Evolutionary conservation across 2,888 invertebrate genomes (phyloP), one percentile per base, ranked within the genome.

Genomic region (Drosophila picticornis): DNA sequence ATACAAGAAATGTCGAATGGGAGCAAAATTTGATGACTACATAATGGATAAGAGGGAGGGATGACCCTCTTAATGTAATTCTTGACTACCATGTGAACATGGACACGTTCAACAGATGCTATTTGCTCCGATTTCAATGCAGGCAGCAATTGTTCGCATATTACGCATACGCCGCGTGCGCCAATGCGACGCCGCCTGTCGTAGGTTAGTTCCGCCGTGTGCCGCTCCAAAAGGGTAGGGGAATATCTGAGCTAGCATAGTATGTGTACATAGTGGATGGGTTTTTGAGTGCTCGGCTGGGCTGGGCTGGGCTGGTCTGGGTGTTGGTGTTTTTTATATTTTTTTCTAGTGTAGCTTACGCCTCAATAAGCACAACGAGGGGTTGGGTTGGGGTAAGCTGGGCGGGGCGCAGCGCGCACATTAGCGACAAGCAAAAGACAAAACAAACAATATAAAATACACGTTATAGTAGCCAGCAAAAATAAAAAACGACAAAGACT

Each of bases 141-240:
- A 69, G 55, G 65, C 46, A 74, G 48, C n/a, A 53, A 61, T 48
- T 29, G 40, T 60, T 51, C 50, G 58, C 55, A 62, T 34, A 77
- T 80, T 74, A 73, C 77, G 77, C 77, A 80, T 80, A 80, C 79
- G 79, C 73, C 67, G 77, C 63, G 78, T 75, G 70, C 55, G 69
- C 75, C 81, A 81, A 79, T 58, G 66, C 59, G 56, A 48, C 50
- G 55, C 52, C 36, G 70, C 53, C 71, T 81, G 82, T 70, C 83
- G 67, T 81, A 82, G 81, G 82, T 80, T 80, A 81, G 81, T 79
- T 53, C 65, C 55, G 40, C 51, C 51, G 62, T 10, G 31, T 51
- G 36, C 31, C 51, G 69, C 55, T 62, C 43, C 62, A 66, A 36
- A 48, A 10, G 32, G 31, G n/a, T 11, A 11, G 25, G 59, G 46